phyloP scores from a whole-genome alignment of 2,888 invertebrate genomes.

The Eretmocerus hayati region DNA sequence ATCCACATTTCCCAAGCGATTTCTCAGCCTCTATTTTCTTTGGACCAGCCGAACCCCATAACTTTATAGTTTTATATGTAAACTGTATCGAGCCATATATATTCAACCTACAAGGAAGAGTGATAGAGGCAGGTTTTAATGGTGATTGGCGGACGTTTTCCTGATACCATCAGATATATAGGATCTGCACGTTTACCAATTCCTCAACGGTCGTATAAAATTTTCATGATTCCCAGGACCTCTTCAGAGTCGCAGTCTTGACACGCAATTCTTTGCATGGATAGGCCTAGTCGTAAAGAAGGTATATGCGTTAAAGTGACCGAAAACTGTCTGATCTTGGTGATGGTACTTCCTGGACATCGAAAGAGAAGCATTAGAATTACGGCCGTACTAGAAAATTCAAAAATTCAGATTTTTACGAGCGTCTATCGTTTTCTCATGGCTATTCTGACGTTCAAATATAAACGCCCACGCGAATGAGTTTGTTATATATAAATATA shows the following conservation, averaged over 20 bases:
- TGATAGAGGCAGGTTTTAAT: conserved; percentile 36
- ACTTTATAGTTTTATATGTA: conserved; percentile 47
- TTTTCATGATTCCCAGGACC: no score
- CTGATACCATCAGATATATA: conserved; percentile 1
- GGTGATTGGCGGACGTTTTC: conserved; percentile 38
- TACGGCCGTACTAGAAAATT: conserved; percentile 20
- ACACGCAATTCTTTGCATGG: conserved; percentile 38
- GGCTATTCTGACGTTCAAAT: no score
- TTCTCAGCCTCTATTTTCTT: background rate
- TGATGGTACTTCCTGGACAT: no score
- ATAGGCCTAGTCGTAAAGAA: conserved; percentile 15
- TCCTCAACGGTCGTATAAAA: conserved; percentile 29
- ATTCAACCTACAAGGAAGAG: no score
- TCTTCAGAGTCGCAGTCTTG: conserved; percentile 35
- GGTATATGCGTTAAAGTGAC: no score
- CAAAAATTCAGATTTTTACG: conserved; percentile 24
- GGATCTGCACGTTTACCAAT: no score
- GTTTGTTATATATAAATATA: conserved; percentile 17
- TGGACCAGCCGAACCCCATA: conserved; percentile 25
- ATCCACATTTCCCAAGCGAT: conserved; percentile 16
- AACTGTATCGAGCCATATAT: conserved; percentile 43
- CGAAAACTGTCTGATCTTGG: no score
- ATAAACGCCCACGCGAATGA: conserved; percentile 9
- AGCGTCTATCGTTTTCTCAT: conserved; percentile 22
- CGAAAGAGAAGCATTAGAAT: conserved; percentile 22